Evolutionary conservation across 1,140 invertebrate genomes (phyloP).

Genomic region (Nasonia giraulti): DNA sequence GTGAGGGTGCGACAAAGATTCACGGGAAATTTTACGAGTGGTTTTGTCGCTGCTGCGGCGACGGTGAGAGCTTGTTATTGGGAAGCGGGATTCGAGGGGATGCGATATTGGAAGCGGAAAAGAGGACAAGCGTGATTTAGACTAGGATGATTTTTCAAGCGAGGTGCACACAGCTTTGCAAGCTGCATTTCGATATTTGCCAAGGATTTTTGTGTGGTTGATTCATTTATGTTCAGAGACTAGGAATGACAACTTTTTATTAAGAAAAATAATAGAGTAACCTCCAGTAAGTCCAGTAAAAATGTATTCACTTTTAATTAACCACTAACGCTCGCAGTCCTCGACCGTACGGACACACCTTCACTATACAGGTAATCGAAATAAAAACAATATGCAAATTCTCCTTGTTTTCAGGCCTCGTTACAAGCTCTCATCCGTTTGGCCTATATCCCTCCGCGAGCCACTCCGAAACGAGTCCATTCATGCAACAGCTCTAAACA

Average conservation of each 20-base stretch:
- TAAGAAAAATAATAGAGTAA: too few species aligned
- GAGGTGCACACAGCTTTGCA: neutral
- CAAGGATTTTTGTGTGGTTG: too few species aligned
- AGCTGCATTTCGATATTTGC: too few species aligned
- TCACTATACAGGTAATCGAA: neutral
- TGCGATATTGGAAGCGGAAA: neutral
- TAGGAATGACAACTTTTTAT: too few species aligned
- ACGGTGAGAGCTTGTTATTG: neutral
- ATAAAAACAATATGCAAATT: slow-evolving; percentile 13
- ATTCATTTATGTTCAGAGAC: too few species aligned
- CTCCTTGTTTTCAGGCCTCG: neutral
- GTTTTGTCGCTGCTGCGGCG: neutral
- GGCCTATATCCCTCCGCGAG: neutral
- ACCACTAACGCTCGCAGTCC: too few species aligned
- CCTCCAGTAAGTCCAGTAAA: too few species aligned
- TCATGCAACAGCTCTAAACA: too few species aligned
- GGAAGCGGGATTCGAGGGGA: neutral
- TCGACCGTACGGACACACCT: too few species aligned
- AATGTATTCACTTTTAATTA: too few species aligned
- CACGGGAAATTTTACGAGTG: slow-evolving; percentile 5
- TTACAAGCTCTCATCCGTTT: neutral
- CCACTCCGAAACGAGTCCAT: too few species aligned
- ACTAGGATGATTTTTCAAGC: neutral
- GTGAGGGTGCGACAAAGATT: slow-evolving; percentile 1
- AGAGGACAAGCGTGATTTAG: neutral